Evolutionary conservation across 2,888 invertebrate genomes (phyloP), one percentile per base, ranked within the genome.

Genomic region (Tipula lateralis): DNA sequence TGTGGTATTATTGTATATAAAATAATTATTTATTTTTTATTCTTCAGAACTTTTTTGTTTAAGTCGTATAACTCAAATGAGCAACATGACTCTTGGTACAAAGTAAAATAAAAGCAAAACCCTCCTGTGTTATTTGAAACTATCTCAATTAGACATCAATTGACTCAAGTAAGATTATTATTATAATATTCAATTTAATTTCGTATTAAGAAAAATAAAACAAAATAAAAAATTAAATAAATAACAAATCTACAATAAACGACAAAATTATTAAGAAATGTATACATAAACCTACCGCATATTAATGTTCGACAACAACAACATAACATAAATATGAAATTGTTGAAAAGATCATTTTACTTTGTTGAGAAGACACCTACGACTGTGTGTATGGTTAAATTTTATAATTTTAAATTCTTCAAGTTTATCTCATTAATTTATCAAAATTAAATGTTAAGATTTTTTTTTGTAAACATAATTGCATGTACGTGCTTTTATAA

Each of bases 71-170:
- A 39, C 9, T 13, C 39, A 50, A 50, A 66, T 66, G 24, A 50
- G 24, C 13, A 66, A 66, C 9, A 66, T 24, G 66, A 66, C 66
- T n/a, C n/a, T n/a, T n/a, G n/a, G 66, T 66, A 66, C 24, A 66
- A 66, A 66, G 24, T 24, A 66, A 66, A 66, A 66, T 66, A 66
- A 66, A 44, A 36, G 2, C 6, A 32, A 32, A 32, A 32, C 32
- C 6, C n/a, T 44, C n/a, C 44, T 66, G 66, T 66, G 66, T 24
- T 66, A 24, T 66, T 24, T 66, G 66, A 66, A 66, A 66, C 66
- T 66, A 66, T 66, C 66, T 66, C 66, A 66, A 66, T 66, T 66
- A 66, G 66, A 66, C 66, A 66, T 66, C 66, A 66, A 66, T 66
- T 66, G 66, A 66, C 66, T 66, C 66, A 66, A 66, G 66, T n/a